These are phyloP conservation scores for Sebastes schlegelii DNA, from an alignment of 2,113 vertebrate genomes.

Conservation along the genomic window DNA sequence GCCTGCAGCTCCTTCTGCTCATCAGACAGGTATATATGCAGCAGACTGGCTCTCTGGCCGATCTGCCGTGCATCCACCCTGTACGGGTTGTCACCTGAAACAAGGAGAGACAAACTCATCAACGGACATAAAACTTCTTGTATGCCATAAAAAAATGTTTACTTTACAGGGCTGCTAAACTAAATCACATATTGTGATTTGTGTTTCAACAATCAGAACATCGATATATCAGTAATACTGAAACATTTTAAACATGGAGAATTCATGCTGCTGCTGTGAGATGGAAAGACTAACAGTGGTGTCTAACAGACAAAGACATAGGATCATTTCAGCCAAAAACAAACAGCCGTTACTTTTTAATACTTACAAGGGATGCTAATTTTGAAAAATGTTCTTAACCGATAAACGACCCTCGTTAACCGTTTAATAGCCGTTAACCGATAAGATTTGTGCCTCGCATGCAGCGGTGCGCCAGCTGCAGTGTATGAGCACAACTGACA, in stretches of 20 bases:
- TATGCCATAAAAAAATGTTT: too few species aligned
- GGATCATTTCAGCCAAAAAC: background rate
- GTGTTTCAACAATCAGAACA: too few species aligned
- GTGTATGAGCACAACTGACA: too few species aligned
- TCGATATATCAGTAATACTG: fast-evolving
- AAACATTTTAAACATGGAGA: background rate
- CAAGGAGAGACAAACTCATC: background rate
- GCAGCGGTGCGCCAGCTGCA: too few species aligned
- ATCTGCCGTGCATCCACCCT: slow-evolving; percentile 88
- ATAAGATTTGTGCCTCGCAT: too few species aligned
- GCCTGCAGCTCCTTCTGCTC: slow-evolving; percentile 96
- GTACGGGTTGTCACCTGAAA: slow-evolving; percentile 90
- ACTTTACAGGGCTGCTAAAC: background rate
- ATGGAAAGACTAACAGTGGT: background rate
- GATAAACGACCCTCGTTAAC: too few species aligned
- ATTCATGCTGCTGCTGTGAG: background rate
- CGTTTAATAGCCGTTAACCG: too few species aligned
- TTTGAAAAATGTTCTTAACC: too few species aligned
- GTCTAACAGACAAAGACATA: background rate
- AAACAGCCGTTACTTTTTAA: background rate
- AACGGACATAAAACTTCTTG: background rate
- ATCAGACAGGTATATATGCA: slow-evolving; percentile 92
- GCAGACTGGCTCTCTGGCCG: slow-evolving; percentile 88
- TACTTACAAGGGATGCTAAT: background rate
- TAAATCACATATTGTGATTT: background rate